A percentile compares a stretch with the other conserved stretches of the same genome.
Conservation (phyloP, 2,888 invertebrate species). For the Acholoe squamosa region DNA sequence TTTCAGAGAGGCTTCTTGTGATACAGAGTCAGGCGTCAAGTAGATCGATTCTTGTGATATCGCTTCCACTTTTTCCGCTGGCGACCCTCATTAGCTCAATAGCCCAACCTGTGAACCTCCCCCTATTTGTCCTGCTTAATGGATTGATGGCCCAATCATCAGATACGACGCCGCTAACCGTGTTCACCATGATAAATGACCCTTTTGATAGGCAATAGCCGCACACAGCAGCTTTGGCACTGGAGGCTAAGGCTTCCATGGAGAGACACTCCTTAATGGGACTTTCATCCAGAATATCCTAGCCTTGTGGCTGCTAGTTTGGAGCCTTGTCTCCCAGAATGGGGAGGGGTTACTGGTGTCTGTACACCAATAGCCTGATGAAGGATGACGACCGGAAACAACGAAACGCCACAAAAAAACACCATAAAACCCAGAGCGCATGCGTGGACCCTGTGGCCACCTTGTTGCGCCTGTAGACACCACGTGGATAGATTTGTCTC, state of each 20-base stretch:
- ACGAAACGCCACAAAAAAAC: neutral
- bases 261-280: too few species aligned
- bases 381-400: constrained; percentile 26
- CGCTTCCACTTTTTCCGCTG: neutral
- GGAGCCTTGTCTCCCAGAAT: neutral
- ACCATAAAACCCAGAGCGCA: neutral
- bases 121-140: constrained; percentile 38
- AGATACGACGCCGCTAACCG: neutral
- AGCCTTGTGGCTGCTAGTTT: neutral
- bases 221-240: neutral
- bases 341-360: neutral
- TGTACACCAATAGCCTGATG: neutral
- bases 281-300: neutral
- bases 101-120: neutral
- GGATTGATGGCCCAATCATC: constrained; percentile 53
- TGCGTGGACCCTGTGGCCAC: constrained; percentile 14
- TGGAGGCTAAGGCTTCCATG: neutral
- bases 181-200: constrained; percentile 5
- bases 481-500: constrained; percentile 24
- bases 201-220: neutral
- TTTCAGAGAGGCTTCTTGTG: too few species aligned
- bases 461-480: neutral
- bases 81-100: neutral
- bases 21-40: too few species aligned
- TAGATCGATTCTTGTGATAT: too few species aligned